A percentile compares a stretch with the other conserved stretches of the same genome.
Evolutionary conservation across 2,888 invertebrate species (phyloP).

Genomic region (Platycnemis pennipes): DNA sequence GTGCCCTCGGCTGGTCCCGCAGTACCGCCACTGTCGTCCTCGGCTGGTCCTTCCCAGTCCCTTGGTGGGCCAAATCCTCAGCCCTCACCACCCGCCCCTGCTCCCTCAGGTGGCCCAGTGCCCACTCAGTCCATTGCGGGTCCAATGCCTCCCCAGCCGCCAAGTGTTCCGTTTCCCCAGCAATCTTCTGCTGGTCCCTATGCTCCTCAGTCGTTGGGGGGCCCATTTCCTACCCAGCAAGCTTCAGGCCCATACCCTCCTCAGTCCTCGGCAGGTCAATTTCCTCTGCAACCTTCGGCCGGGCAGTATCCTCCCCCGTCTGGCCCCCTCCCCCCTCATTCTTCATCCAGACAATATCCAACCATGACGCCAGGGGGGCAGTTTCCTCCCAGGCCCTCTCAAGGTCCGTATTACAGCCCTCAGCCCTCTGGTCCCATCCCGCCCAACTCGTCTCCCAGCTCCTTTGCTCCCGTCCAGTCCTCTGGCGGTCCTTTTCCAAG

Average conservation of each 20-base stretch:
- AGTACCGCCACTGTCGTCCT: no score
- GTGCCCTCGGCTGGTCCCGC: neutral
- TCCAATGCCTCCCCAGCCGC: neutral
- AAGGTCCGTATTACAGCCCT: slow-evolving; percentile 2
- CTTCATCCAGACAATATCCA: slow-evolving; percentile 15
- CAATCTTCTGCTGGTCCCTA: neutral
- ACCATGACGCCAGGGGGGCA: neutral
- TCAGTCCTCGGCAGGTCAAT: neutral
- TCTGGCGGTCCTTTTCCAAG: neutral
- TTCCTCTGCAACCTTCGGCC: neutral
- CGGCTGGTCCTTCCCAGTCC: neutral
- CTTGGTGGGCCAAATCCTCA: neutral
- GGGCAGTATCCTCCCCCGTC: neutral
- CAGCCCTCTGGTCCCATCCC: neutral
- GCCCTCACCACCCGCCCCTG: neutral
- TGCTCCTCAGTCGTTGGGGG: neutral
- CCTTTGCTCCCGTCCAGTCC: neutral
- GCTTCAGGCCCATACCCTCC: neutral
- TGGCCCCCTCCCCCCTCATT: neutral
- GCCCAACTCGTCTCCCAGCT: neutral
- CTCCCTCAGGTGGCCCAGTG: neutral
- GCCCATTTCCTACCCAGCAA: neutral
- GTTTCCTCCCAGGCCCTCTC: neutral
- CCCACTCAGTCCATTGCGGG: neutral
- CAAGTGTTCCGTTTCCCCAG: neutral